Base-by-base conservation (phyloP, 1,140 invertebrate genomes). In the Cydia pomonella region DNA sequence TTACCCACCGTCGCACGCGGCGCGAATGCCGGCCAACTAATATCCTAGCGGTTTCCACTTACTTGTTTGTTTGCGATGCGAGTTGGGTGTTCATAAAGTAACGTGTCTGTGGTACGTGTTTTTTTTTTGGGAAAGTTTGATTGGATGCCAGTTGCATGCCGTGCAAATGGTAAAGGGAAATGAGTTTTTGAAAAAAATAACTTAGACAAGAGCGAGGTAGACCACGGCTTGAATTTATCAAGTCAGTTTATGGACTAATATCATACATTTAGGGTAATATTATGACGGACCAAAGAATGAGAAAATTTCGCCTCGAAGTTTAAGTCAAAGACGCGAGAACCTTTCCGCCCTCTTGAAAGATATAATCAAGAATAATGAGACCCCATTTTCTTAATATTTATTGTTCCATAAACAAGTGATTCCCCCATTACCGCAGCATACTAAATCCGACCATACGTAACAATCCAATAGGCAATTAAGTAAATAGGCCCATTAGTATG, bases 381-480 rank as follows among this genome's bases (percentile, higher is more conserved):
- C 53, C 53, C 53, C 53, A 59, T 59, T 59, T 23, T 10, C 27
- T 18, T 69, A 69, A 69, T 33, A 69, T 69, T 69, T 33, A 69
- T 33, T 33, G 64, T 69, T 18, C 7, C 64, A 69, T 69, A 69
- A 69, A 69, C 64, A 69, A 33, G 29, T 38, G 29, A 66, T 33
- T 18, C 64, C 29, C 33, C 64, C 27, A 66, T 66, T 66, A 66
- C 29, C 27, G 64, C 29, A n/a, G 64, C 64, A 33, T 33, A 38
- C 33, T 69, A 69, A 69, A 69, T 41, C 64, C 64, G n/a, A 38
- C 64, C 64, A 69, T 69, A 69, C 64, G 64, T 69, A 69, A 41
- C 64, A 69, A 69, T 69, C 64, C 27, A 69, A 69, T 69, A 69
- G 64, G 64, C 64, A 69, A 69, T 69, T 69, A 69, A 69, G 64